phyloP scores from a whole-genome alignment of 2,888 invertebrate genomes.

The Orthosia cruda region DNA sequence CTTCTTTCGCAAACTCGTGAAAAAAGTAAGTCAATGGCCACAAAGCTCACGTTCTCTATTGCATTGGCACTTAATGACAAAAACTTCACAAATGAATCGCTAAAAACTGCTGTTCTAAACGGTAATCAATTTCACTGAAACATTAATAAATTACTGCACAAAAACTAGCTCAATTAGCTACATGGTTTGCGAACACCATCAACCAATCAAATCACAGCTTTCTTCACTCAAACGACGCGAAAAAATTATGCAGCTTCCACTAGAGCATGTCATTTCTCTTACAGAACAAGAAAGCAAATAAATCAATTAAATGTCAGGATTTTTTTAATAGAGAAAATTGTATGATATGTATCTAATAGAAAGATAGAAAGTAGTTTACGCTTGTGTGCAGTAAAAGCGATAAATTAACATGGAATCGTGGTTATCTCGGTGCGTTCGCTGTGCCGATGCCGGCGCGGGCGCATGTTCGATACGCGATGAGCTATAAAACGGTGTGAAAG shows the following conservation, averaged over 20 bases:
- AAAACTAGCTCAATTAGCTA: conserved; percentile 57
- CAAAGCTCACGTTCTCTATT: conserved; percentile 41
- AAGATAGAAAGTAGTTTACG: conserved; percentile 73
- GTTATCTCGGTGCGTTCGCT: conserved; percentile 62
- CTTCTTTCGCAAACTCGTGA: conserved; percentile 13
- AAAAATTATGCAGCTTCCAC: conserved; percentile 61
- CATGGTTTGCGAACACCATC: conserved; percentile 51
- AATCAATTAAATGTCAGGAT: conserved; percentile 62
- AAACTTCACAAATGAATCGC: conserved; percentile 13
- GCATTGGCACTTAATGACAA: conserved; percentile 3
- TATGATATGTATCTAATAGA: conserved; percentile 68
- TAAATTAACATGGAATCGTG: conserved; percentile 72
- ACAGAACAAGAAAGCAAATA: conserved; percentile 58
- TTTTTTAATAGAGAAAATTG: conserved; percentile 49
- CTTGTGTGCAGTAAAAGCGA: conserved; percentile 62
- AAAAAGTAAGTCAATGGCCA: conserved; percentile 31
- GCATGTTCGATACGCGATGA: conserved; percentile 67
- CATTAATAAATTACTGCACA: conserved; percentile 34
- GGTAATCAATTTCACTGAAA: conserved; percentile 35
- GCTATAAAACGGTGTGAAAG: conserved; percentile 69
- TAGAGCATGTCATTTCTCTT: conserved; percentile 55
- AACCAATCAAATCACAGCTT: conserved; percentile 47
- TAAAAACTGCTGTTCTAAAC: conserved; percentile 29
- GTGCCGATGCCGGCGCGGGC: conserved; percentile 65
- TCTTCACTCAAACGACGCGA: conserved; percentile 53